These are phyloP conservation scores for Pseudochirops cupreus DNA, from an alignment of 2,797 vertebrate species.

Conservation along the genomic window DNA sequence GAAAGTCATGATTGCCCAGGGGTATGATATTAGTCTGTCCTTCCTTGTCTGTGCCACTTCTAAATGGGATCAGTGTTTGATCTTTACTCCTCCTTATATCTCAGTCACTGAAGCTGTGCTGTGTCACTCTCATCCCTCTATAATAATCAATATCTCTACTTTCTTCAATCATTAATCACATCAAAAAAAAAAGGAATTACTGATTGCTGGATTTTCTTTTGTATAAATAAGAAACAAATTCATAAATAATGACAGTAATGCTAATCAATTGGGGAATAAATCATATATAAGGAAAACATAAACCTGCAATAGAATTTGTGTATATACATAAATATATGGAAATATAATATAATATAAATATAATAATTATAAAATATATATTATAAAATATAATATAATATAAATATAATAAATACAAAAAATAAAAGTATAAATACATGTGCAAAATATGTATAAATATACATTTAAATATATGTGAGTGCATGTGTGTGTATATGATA, in stretches of 20 bases:
- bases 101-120: background rate
- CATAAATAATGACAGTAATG: background rate
- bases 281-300: background rate
- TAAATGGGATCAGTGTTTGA: background rate
- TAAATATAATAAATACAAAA: too few relatives aligned
- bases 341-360: background rate
- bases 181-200: background rate
- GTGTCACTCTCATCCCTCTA: background rate
- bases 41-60: background rate
- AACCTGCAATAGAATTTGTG: background rate
- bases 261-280: too few relatives aligned
- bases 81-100: background rate
- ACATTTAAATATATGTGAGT: too few relatives aligned
- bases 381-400: too few relatives aligned
- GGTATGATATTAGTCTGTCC: background rate
- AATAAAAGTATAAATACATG: background rate
- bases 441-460: background rate
- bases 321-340: background rate
- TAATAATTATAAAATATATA: too few relatives aligned
- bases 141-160: background rate
- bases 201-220: background rate
- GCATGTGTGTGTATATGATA: too few relatives aligned
- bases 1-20: background rate
- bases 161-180: background rate
- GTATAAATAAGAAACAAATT: background rate